phyloP scores from a whole-genome alignment of 2,797 vertebrate genomes.

The Hapalemur alaotrensis region DNA sequence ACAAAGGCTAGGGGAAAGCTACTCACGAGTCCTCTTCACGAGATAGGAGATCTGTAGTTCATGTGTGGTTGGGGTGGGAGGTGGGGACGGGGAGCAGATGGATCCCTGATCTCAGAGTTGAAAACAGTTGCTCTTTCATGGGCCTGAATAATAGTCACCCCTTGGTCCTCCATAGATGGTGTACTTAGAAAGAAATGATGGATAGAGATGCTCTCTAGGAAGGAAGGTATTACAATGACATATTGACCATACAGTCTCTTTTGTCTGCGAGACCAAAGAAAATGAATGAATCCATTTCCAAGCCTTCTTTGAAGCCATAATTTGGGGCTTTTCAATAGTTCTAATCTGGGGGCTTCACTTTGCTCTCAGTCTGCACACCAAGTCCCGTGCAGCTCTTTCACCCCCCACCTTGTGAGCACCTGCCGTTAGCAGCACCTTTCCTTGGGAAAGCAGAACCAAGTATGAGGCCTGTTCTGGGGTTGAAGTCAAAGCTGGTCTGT shows the following conservation, averaged over 20 bases:
- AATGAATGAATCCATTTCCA: not conserved
- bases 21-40: not conserved
- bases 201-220: not conserved
- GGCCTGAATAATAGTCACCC: not conserved
- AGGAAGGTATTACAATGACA: not conserved
- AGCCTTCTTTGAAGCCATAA: not conserved
- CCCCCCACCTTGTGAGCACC: not conserved
- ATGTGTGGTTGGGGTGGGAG: not conserved
- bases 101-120: not conserved
- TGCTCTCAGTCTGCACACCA: not conserved
- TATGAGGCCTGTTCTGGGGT: not conserved
- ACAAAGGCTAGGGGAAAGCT: not conserved
- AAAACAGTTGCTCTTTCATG: not conserved
- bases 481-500: not conserved
- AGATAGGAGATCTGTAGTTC: not conserved
- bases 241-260: not conserved
- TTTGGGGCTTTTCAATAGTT: not conserved
- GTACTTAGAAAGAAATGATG: not conserved
- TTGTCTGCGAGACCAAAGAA: not conserved
- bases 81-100: not conserved
- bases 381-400: not conserved
- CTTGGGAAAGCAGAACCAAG: not conserved
- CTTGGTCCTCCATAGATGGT: not conserved
- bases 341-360: constrained; percentile 11
- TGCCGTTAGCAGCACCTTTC: not conserved